Percentiles rank a stretch among this genome's conserved stretches.
These are phyloP conservation scores for Chascanopsetta lugubris DNA, from an alignment of 2,113 vertebrate genomes.

Conservation along the genomic window DNA sequence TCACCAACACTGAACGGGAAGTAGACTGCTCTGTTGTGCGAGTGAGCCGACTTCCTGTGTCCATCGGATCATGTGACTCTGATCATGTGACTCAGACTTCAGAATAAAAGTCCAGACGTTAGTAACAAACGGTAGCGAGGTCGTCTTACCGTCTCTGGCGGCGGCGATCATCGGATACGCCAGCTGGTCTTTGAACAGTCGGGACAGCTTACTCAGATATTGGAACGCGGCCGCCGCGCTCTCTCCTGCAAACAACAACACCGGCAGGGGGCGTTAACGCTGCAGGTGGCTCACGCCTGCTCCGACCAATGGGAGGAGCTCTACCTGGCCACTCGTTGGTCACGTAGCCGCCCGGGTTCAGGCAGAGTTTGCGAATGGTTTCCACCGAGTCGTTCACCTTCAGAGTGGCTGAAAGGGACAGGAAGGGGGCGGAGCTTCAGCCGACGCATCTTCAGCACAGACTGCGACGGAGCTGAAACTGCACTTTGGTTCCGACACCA, in stretches of 20 bases:
- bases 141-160: constrained; percentile 87
- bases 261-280: background rate
- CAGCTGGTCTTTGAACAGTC: constrained; percentile 93
- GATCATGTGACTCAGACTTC: no score
- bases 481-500: no score
- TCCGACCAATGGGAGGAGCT: background rate
- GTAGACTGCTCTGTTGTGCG: no score
- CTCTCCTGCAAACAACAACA: constrained; percentile 68
- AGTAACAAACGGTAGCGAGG: no score
- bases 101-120: no score
- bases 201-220: constrained; percentile 89
- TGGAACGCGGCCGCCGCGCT: constrained; percentile 83
- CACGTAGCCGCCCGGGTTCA: constrained; percentile 84
- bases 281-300: background rate
- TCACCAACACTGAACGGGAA: no score
- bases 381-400: constrained; percentile 82
- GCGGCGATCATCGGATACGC: constrained; percentile 91
- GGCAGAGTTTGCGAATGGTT: constrained; percentile 83
- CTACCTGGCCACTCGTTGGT: constrained; percentile 82
- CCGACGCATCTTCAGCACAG: background rate
- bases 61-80: no score
- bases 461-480: no score
- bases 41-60: no score
- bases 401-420: constrained; percentile 82
- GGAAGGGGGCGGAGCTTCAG: background rate